Conservation (phyloP, 2,888 invertebrate genomes). For the Tinea trinotella region DNA sequence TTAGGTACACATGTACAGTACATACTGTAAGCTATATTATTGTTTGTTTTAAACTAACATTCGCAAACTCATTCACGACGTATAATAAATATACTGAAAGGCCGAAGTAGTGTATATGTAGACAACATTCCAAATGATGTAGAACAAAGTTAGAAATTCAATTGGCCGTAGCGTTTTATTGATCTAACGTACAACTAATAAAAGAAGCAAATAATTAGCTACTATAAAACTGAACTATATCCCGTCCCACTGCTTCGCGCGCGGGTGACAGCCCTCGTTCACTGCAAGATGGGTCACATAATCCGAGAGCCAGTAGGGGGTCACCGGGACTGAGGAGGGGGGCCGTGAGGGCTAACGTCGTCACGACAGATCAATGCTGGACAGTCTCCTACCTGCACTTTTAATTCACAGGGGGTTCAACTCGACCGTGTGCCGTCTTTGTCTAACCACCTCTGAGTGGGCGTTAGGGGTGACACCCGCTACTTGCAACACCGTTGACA, state of each 20-base stretch:
- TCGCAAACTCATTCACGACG: too few relatives aligned
- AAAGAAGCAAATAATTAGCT: background rate
- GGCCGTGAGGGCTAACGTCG: constrained; percentile 37
- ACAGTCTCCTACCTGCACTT: constrained; percentile 63
- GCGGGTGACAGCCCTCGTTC: constrained; percentile 14
- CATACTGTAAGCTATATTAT: too few relatives aligned
- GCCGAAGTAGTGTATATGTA: too few relatives aligned
- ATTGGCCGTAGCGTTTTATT: too few relatives aligned
- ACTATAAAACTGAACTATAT: background rate
- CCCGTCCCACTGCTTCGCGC: too few relatives aligned
- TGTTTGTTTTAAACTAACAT: too few relatives aligned
- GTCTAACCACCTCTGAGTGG: constrained; percentile 23
- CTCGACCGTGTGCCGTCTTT: constrained; percentile 29
- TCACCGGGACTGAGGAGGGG: too few relatives aligned
- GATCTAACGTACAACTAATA: background rate
- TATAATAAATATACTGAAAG: too few relatives aligned
- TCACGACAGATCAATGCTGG: constrained; percentile 67
- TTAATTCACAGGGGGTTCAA: constrained; percentile 43
- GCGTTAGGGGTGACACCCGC: background rate
- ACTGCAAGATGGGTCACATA: constrained; percentile 16
- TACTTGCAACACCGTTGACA: constrained; percentile 9
- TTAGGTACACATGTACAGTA: too few relatives aligned
- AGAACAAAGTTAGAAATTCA: too few relatives aligned
- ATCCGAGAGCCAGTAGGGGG: too few relatives aligned
- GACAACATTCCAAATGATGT: too few relatives aligned